These are phyloP conservation scores for Montipora efflorescens DNA, from an alignment of 64 coral and sea anemone species.

Conservation along the genomic window DNA sequence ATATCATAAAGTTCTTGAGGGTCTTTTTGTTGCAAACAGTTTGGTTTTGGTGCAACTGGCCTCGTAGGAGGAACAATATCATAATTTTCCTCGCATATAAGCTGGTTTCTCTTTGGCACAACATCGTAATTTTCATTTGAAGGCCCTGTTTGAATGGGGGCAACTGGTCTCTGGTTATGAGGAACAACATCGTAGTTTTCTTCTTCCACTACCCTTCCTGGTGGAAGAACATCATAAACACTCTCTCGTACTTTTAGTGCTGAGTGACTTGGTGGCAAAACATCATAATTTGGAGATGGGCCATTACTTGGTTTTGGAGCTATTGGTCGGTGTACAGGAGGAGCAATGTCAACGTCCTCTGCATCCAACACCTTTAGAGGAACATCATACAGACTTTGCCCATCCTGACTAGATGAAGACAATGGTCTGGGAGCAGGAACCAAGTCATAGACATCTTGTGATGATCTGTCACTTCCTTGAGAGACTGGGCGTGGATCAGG, in stretches of 20 bases:
- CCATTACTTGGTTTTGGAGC: not conserved
- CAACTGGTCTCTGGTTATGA: not conserved
- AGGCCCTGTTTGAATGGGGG: not conserved
- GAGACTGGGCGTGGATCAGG: constrained; percentile 29
- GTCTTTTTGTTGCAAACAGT: not conserved
- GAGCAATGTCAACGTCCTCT: constrained; percentile 43
- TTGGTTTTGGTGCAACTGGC: constrained; percentile 24
- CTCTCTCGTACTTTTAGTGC: not conserved
- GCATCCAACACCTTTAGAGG: not conserved
- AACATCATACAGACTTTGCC: constrained; percentile 8
- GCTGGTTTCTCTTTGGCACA: constrained; percentile 35
- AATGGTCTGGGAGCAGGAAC: constrained; percentile 54
- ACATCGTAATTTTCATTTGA: constrained; percentile 54
- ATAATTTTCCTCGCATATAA: constrained; percentile 51
- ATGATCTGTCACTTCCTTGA: constrained; percentile 36
- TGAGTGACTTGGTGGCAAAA: not conserved
- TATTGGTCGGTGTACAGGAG: not conserved
- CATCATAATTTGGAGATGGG: not conserved
- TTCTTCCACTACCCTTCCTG: not conserved
- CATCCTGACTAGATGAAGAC: constrained; percentile 15
- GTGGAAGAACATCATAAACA: constrained; percentile 18
- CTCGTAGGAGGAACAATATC: constrained; percentile 33
- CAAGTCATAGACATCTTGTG: constrained; percentile 40
- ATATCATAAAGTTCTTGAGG: constrained; percentile 55
- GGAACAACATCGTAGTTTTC: constrained; percentile 35